phyloP scores from a whole-genome alignment of 2,113 vertebrate genomes.

The Neotragus moschatus region DNA sequence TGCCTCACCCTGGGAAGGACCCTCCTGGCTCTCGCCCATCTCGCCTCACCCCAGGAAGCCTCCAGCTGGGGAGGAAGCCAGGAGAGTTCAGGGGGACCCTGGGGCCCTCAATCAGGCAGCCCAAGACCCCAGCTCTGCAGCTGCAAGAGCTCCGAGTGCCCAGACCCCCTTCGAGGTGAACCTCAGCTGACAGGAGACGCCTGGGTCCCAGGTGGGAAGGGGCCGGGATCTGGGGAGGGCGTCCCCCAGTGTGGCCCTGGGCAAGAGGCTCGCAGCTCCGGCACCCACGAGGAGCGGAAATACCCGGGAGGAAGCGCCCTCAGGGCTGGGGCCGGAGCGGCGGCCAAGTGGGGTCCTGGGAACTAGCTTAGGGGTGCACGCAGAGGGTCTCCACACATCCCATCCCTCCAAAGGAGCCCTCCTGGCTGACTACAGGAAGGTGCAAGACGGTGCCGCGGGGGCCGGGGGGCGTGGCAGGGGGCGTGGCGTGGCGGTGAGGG shows the following conservation, averaged over 20 bases:
- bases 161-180: accelerated
- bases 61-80: no score
- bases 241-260: accelerated
- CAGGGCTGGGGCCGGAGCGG: neutral
- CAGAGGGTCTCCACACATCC: neutral
- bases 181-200: accelerated
- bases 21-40: neutral
- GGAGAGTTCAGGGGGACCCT: accelerated
- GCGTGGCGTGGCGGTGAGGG: no score
- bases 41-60: neutral
- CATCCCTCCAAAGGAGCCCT: accelerated
- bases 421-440: neutral
- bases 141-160: accelerated
- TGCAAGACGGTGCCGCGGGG: neutral
- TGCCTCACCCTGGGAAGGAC: neutral
- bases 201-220: neutral
- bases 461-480: neutral
- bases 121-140: neutral
- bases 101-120: no score
- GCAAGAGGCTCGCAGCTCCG: neutral
- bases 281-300: accelerated
- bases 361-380: accelerated
- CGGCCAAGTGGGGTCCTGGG: no score
- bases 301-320: neutral
- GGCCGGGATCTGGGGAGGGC: accelerated